A percentile compares a stretch with the other conserved stretches of the same genome.
These are phyloP conservation scores for Calliopsis andreniformis DNA, from an alignment of 1,140 invertebrate genomes.

Conservation along the genomic window DNA sequence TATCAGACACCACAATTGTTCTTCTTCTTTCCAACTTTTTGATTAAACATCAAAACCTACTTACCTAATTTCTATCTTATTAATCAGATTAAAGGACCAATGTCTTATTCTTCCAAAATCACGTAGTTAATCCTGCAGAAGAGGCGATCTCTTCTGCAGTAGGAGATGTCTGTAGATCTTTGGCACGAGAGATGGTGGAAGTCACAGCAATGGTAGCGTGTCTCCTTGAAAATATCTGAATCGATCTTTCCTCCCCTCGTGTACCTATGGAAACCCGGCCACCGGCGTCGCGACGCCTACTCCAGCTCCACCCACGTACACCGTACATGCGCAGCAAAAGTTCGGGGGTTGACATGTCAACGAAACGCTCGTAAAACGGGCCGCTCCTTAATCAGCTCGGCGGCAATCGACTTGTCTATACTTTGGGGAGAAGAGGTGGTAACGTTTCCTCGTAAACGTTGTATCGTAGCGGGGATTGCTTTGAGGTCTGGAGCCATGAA, in stretches of 20 bases:
- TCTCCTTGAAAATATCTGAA: conserved; percentile 52
- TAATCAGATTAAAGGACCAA: too few species aligned
- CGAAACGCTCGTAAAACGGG: conserved; percentile 72
- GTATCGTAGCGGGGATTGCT: conserved; percentile 1
- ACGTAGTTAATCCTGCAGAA: too few species aligned
- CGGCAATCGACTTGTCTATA: conserved; percentile 42
- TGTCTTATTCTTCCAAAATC: too few species aligned
- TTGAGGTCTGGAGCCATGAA: background rate
- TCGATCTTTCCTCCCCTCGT: conserved; percentile 50
- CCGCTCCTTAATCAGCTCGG: conserved; percentile 71
- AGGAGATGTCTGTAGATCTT: too few species aligned
- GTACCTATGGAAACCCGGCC: conserved; percentile 57
- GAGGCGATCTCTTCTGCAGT: too few species aligned
- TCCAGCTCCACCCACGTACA: conserved; percentile 62
- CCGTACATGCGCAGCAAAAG: conserved; percentile 62
- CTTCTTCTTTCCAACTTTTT: too few species aligned
- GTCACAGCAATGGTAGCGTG: conserved; percentile 35
- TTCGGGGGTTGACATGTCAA: conserved; percentile 66
- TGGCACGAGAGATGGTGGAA: conserved; percentile 13
- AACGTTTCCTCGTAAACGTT: conserved; percentile 23
- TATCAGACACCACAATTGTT: too few species aligned
- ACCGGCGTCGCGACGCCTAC: conserved; percentile 60
- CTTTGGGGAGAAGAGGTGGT: conserved; percentile 1
- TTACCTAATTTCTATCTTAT: too few species aligned
- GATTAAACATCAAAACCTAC: too few species aligned